phyloP scores from a whole-genome alignment of 2,888 invertebrate species.

The Scaptomyza cyrtandrae region DNA sequence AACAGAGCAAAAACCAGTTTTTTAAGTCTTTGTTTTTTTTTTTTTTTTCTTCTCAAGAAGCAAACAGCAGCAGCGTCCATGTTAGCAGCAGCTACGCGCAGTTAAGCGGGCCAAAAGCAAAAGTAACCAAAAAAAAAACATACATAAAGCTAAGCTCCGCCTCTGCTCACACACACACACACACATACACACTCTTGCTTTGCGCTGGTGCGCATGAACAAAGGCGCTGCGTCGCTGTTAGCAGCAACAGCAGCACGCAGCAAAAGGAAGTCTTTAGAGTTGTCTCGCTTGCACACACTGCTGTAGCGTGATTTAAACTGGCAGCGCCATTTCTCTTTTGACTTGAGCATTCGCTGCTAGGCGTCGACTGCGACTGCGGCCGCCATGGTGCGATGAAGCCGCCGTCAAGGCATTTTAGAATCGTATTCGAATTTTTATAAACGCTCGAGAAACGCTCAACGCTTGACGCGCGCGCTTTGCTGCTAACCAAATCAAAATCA shows the following conservation, averaged over 20 bases:
- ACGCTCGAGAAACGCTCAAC: slow-evolving; percentile 78
- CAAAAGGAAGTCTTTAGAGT: slow-evolving; percentile 48
- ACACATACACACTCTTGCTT: no score
- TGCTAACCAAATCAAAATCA: slow-evolving; percentile 20
- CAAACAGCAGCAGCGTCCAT: slow-evolving; percentile 52
- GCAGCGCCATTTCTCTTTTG: slow-evolving; percentile 66
- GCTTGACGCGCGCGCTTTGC: slow-evolving; percentile 74
- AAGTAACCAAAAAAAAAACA: slow-evolving; percentile 36
- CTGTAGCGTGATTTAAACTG: slow-evolving; percentile 3
- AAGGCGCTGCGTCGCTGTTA: slow-evolving; percentile 45
- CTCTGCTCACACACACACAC: slow-evolving; percentile 24
- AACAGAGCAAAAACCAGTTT: slow-evolving; percentile 58
- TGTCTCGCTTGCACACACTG: slow-evolving; percentile 56
- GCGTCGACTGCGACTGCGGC: slow-evolving; percentile 43
- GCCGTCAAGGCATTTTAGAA: slow-evolving; percentile 73
- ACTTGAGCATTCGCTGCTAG: slow-evolving; percentile 33
- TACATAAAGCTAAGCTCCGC: slow-evolving; percentile 48
- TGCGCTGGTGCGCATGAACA: slow-evolving; percentile 54
- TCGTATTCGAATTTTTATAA: slow-evolving; percentile 83
- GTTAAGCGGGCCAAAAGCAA: slow-evolving; percentile 42
- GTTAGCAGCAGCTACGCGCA: slow-evolving; percentile 30
- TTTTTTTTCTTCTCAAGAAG: slow-evolving; percentile 24
- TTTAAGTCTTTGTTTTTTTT: slow-evolving; percentile 1
- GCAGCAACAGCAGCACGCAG: background rate
- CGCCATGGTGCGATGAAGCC: slow-evolving; percentile 50